Conservation (phyloP, 1,140 invertebrate genomes). For the silkworm (Bombyx mori) region DNA sequence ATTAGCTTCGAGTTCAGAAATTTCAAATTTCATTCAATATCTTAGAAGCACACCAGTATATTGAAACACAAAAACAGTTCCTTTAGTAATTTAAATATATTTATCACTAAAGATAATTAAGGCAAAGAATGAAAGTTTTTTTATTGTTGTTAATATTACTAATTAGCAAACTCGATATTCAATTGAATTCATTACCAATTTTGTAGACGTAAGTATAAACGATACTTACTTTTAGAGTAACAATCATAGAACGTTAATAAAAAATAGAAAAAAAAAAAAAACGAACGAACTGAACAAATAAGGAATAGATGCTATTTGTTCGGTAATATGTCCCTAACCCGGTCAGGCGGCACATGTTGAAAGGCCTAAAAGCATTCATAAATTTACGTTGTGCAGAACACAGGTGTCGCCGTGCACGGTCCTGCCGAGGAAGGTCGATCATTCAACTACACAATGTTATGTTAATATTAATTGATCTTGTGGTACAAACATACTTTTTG, state of each 20-base stretch:
- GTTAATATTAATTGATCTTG: constrained; percentile 20
- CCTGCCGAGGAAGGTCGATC: constrained; percentile 37
- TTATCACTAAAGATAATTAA: no score
- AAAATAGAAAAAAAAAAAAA: no score
- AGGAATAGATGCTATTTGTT: constrained; percentile 51
- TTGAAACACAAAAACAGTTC: constrained; percentile 7
- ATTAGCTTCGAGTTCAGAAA: not conserved
- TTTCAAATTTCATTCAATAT: constrained; percentile 1
- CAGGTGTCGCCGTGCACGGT: constrained; percentile 53
- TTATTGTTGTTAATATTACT: no score
- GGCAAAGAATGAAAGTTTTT: no score
- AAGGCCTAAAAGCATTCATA: constrained; percentile 69
- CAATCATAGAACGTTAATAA: no score
- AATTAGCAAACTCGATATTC: no score
- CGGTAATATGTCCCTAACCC: constrained; percentile 50
- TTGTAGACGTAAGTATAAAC: no score
- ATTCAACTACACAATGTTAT: constrained; percentile 27
- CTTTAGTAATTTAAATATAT: constrained; percentile 17
- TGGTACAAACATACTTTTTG: not conserved
- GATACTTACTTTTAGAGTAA: no score
- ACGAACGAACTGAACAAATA: constrained; percentile 24
- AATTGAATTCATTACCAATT: no score
- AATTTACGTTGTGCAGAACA: constrained; percentile 56
- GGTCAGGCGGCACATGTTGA: constrained; percentile 66
- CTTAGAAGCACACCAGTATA: not conserved